Conservation (phyloP, 2,888 invertebrate species). For the Proisotoma minuta region DNA sequence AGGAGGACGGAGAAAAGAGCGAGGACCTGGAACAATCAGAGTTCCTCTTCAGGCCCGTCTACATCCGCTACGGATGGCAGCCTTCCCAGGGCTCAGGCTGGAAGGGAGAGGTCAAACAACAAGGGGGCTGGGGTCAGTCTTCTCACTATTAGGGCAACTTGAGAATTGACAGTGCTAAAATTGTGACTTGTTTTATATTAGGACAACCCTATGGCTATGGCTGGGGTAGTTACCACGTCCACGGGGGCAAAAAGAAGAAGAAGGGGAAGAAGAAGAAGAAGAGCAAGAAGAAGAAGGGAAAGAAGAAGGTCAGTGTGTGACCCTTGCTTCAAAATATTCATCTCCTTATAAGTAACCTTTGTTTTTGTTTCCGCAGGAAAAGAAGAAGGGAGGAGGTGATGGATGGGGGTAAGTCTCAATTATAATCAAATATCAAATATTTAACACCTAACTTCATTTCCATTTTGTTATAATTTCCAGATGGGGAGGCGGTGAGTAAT, state of each 20-base stretch:
- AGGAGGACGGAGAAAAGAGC: constrained; percentile 44
- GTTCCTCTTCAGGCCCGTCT: constrained; percentile 48
- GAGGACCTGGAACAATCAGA: constrained; percentile 46
- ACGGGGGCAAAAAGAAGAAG: constrained; percentile 36
- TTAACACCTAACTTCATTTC: no score
- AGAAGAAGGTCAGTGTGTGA: constrained; percentile 43
- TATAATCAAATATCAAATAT: no score
- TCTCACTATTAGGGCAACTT: constrained; percentile 2
- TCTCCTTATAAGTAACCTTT: no score
- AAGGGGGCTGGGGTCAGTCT: constrained; percentile 21
- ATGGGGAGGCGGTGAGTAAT: constrained; percentile 6
- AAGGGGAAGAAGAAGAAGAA: constrained; percentile 23
- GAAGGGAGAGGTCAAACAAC: constrained; percentile 33
- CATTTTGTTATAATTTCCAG: no score
- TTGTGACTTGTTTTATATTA: neutral
- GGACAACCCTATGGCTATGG: constrained; percentile 44
- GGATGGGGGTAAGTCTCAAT: constrained; percentile 25
- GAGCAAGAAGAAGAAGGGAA: constrained; percentile 40
- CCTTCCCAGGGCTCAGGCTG: constrained; percentile 45
- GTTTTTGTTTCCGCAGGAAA: no score
- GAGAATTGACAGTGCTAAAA: constrained; percentile 1
- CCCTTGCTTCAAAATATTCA: no score
- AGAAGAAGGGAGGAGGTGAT: constrained; percentile 39
- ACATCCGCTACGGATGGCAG: constrained; percentile 47
- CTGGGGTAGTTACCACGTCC: constrained; percentile 47